These are phyloP conservation scores for Ginglymostoma cirratum DNA, from an alignment of 2,113 vertebrate species.

Conservation along the genomic window DNA sequence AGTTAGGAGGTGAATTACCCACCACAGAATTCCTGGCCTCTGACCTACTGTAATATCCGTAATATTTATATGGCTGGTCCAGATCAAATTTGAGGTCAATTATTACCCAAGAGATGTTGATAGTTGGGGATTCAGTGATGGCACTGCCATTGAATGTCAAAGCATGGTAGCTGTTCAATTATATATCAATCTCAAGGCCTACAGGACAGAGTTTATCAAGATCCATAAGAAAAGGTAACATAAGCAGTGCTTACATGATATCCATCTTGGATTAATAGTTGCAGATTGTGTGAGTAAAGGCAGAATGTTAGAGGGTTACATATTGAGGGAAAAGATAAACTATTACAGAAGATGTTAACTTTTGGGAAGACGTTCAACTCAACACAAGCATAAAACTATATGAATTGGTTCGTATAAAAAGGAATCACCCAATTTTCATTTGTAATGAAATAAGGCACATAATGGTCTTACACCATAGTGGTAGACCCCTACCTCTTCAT, in stretches of 20 bases:
- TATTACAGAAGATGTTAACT: background rate
- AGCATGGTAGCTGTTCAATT: no score
- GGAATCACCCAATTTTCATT: background rate
- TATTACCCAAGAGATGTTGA: no score
- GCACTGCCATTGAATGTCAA: no score
- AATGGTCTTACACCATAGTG: no score
- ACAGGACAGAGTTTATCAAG: background rate
- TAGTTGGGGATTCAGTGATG: no score
- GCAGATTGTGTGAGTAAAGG: background rate
- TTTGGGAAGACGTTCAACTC: background rate
- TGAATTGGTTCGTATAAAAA: no score
- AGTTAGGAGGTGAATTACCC: no score
- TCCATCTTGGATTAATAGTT: background rate
- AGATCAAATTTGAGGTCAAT: no score
- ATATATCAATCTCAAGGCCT: background rate
- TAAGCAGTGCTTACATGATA: background rate
- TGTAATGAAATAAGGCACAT: background rate
- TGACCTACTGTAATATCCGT: no score
- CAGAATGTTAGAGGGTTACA: background rate
- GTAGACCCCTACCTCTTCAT: no score
- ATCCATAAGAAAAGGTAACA: background rate
- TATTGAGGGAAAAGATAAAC: background rate
- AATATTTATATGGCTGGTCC: no score
- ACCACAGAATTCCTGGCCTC: no score
- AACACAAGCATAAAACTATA: background rate